Evolutionary conservation across 2,113 vertebrate genomes (phyloP).

Genomic region (Paratilapia polleni): DNA sequence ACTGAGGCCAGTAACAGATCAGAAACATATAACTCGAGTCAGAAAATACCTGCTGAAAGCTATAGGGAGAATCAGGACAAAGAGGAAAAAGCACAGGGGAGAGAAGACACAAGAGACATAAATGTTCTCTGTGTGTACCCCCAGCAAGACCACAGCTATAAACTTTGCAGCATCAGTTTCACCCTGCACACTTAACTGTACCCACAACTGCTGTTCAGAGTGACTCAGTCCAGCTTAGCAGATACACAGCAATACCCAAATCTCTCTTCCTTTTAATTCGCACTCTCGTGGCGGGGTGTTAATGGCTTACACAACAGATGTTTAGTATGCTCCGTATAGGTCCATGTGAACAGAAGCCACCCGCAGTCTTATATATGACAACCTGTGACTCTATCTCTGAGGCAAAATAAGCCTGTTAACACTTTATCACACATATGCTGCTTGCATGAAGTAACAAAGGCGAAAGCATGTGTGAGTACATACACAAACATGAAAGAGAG

Average conservation of each 20-base stretch:
- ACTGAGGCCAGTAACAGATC: background rate
- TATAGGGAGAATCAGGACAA: background rate
- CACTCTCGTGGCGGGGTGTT: conserved; percentile 57
- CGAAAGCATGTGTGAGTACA: background rate
- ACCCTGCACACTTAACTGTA: conserved; percentile 34
- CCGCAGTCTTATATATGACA: conserved; percentile 56
- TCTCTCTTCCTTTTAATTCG: conserved; percentile 60
- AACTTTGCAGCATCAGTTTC: conserved; percentile 22
- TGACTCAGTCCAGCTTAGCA: conserved; percentile 64
- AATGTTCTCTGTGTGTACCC: background rate
- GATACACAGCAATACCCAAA: conserved; percentile 51
- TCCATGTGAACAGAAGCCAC: conserved; percentile 56
- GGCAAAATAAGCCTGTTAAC: conserved; percentile 33
- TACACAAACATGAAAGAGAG: background rate
- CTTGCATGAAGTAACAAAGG: conserved; percentile 13
- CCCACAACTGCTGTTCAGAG: conserved; percentile 30
- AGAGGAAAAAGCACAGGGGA: background rate
- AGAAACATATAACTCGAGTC: background rate
- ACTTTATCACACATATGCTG: background rate
- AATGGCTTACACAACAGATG: conserved; percentile 74
- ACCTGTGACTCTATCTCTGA: conserved; percentile 56
- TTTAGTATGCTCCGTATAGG: conserved; percentile 57
- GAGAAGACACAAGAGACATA: background rate
- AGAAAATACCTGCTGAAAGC: background rate
- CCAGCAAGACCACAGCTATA: conserved; percentile 7